Percentiles rank a stretch among this genome's conserved stretches.
These are phyloP conservation scores for Heliothis subflexa DNA, from an alignment of 1,140 invertebrate species.

Conservation along the genomic window DNA sequence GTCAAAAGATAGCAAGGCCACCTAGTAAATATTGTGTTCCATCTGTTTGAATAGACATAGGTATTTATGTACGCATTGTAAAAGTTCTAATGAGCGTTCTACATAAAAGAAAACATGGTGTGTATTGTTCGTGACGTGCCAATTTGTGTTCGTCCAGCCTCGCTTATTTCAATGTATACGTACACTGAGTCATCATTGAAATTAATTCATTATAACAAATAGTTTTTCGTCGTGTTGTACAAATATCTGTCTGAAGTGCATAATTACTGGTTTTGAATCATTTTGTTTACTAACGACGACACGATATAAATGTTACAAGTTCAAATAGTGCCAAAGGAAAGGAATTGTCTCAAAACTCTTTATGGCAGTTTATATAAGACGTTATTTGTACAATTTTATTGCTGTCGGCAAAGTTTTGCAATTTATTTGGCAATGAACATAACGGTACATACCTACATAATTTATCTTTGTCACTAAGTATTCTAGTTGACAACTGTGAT, in stretches of 20 bases:
- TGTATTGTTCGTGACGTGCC: conserved; percentile 27
- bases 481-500: no score
- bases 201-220: conserved; percentile 1
- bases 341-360: no score
- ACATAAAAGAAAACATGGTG: conserved; percentile 11
- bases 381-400: no score
- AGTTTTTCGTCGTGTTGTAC: not conserved
- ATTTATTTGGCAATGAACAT: no score
- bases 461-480: no score
- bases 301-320: no score
- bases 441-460: no score
- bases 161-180: not conserved
- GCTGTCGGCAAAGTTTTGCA: no score
- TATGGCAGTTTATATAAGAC: no score
- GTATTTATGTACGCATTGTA: conserved; percentile 15
- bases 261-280: not conserved
- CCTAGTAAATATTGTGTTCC: conserved; percentile 13
- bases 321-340: no score
- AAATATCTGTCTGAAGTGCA: not conserved
- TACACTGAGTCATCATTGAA: conserved; percentile 23
- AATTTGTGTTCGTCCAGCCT: conserved; percentile 10
- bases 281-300: not conserved
- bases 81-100: conserved; percentile 1
- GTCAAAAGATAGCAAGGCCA: not conserved
- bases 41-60: conserved; percentile 15